phyloP scores from a whole-genome alignment of 2,797 vertebrate genomes.

The Cyclura pinguis region DNA sequence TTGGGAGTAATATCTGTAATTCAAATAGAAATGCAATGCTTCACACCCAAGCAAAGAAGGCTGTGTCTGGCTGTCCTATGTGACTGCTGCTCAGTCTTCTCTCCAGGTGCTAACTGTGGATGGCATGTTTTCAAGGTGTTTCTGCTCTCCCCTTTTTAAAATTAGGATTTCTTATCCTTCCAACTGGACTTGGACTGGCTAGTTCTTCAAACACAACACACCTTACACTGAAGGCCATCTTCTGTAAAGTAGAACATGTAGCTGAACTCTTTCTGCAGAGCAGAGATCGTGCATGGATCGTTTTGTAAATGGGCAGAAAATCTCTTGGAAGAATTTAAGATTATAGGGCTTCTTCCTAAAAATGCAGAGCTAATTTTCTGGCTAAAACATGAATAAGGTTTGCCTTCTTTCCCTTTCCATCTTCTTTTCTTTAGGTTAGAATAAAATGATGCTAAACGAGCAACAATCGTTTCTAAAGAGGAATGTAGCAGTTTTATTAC shows the following conservation, averaged over 20 bases:
- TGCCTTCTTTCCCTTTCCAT: not conserved
- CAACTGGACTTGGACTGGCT: not conserved
- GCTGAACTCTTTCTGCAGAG: no score
- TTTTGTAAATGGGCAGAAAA: not conserved
- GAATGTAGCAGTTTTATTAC: rapidly evolving
- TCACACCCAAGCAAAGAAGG: not conserved
- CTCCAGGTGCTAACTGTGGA: not conserved
- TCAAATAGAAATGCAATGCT: not conserved
- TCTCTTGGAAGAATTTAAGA: not conserved
- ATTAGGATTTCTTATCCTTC: not conserved
- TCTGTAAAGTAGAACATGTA: not conserved
- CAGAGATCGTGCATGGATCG: not conserved
- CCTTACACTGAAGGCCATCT: not conserved
- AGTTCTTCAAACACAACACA: not conserved
- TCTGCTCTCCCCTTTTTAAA: not conserved
- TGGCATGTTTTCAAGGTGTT: not conserved
- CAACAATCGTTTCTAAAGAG: not conserved
- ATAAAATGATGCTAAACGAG: not conserved
- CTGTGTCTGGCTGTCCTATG: not conserved
- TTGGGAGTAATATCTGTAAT: not conserved
- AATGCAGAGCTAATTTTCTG: not conserved
- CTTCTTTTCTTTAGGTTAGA: not conserved
- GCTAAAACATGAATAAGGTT: rapidly evolving
- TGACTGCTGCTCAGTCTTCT: not conserved
- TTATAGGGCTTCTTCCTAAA: not conserved